These are phyloP conservation scores for Ceratina japonica DNA, from an alignment of 1,140 invertebrate species.

Conservation along the genomic window DNA sequence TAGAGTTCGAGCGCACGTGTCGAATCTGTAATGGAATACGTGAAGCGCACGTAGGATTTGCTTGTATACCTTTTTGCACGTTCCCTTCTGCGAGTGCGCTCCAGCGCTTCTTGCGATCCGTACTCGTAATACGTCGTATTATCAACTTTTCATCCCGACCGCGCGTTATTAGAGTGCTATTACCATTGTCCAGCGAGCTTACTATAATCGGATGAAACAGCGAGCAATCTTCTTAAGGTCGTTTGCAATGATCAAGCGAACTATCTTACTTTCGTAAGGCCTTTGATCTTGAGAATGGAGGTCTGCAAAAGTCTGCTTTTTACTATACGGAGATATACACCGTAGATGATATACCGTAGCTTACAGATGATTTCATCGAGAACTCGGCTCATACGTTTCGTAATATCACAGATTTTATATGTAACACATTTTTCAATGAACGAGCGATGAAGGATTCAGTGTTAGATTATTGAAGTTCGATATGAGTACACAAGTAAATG, in stretches of 20 bases:
- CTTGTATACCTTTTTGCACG: background rate
- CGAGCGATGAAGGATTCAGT: background rate
- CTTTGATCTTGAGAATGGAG: background rate
- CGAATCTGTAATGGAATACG: slow-evolving; percentile 28
- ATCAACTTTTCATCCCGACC: slow-evolving; percentile 9
- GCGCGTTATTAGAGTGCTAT: slow-evolving; percentile 25
- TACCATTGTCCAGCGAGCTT: background rate
- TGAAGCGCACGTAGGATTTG: background rate
- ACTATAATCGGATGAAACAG: background rate
- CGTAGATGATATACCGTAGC: too few relatives aligned
- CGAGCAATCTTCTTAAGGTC: background rate
- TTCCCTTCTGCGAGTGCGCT: background rate
- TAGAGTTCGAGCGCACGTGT: slow-evolving; percentile 20
- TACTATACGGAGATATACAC: too few relatives aligned
- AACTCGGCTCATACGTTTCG: too few relatives aligned
- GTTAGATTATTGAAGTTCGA: background rate
- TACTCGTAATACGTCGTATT: background rate
- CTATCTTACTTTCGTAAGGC: background rate
- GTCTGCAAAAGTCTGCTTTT: too few relatives aligned
- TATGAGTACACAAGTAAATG: background rate
- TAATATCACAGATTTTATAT: too few relatives aligned
- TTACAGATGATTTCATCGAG: too few relatives aligned
- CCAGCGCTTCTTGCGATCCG: background rate
- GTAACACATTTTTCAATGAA: background rate
- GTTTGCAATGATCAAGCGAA: slow-evolving; percentile 3